Percentiles rank a stretch among this genome's conserved stretches.
Evolutionary conservation across 2,797 vertebrate species (phyloP).

Genomic region (Propithecus deckenii): DNA sequence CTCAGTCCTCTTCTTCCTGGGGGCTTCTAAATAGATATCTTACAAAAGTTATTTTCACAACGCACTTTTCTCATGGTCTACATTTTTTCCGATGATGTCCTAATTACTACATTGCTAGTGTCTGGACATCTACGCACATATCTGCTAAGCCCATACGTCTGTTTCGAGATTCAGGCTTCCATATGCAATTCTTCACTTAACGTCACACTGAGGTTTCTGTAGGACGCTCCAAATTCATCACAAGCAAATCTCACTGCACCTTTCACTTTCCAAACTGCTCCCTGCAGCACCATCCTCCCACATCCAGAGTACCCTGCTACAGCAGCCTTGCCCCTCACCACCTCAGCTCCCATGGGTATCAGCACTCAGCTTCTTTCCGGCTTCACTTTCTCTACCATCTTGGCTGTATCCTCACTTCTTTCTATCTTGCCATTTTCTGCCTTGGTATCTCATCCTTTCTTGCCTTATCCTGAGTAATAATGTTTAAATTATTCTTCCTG

Average conservation of each 20-base stretch:
- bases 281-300: neutral
- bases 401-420: neutral
- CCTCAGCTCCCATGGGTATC: fast-evolving
- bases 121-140: neutral
- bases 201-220: neutral
- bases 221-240: neutral
- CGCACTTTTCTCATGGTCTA: neutral
- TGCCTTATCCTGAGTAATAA: neutral
- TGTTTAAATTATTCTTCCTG: neutral
- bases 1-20: neutral
- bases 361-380: neutral
- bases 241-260: neutral
- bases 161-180: neutral
- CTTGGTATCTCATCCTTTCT: neutral
- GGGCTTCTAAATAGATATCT: neutral
- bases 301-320: fast-evolving
- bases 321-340: fast-evolving
- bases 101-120: neutral
- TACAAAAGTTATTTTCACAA: neutral
- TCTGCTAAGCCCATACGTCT: neutral
- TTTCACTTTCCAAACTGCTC: neutral
- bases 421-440: neutral
- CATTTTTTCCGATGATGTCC: neutral
- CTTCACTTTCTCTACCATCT: neutral
- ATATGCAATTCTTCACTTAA: neutral